Conservation (phyloP, 2,888 invertebrate genomes). For the Chrysolina americana region DNA sequence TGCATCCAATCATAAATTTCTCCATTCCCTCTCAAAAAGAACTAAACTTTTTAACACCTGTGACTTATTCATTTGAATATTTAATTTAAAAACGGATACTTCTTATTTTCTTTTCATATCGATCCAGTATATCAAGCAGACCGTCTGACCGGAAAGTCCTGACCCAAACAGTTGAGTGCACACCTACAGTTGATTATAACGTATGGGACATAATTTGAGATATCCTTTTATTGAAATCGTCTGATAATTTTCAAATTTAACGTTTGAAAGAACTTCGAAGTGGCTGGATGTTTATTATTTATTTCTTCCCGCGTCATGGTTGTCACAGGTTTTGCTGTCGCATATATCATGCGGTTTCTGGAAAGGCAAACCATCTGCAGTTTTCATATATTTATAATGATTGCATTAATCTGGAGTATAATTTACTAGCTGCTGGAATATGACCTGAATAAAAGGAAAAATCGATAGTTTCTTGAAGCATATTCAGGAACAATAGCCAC, state of each 20-base stretch:
- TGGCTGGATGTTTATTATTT: conserved; percentile 1
- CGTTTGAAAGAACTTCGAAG: conserved; percentile 7
- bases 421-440: no score
- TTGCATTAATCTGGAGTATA: no score
- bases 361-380: neutral
- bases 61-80: conserved; percentile 49
- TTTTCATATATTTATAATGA: neutral
- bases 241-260: conserved; percentile 24
- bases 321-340: neutral
- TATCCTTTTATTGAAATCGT: conserved; percentile 57
- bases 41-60: conserved; percentile 47
- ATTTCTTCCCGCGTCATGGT: neutral
- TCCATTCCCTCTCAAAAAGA: conserved; percentile 32
- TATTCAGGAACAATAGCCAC: no score
- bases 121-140: conserved; percentile 47
- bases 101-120: conserved; percentile 47
- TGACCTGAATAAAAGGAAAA: no score
- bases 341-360: neutral
- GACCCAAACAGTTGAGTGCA: conserved; percentile 40
- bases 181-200: conserved; percentile 61
- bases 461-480: no score
- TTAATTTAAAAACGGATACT: conserved; percentile 45
- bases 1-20: conserved; percentile 36
- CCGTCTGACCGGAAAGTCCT: conserved; percentile 28
- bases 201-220: conserved; percentile 63